A percentile compares a stretch with the other conserved stretches of the same genome.
phyloP scores from a whole-genome alignment of 2,113 vertebrate genomes.

The Geococcyx californianus region DNA sequence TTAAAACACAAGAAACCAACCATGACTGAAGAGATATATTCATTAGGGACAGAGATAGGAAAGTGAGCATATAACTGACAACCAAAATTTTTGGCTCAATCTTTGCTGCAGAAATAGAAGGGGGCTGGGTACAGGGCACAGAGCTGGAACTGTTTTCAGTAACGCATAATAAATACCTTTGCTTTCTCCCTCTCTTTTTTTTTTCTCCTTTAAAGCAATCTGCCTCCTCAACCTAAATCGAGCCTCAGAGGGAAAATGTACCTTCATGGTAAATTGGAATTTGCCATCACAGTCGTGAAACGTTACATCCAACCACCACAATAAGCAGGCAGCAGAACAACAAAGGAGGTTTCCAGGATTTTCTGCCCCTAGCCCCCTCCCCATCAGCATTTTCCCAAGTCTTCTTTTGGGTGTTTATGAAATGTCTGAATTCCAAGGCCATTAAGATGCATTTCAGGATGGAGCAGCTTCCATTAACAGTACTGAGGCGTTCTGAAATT shows the following conservation, averaged over 20 bases:
- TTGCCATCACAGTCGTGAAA: slow-evolving; percentile 6
- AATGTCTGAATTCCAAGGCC: slow-evolving; percentile 40
- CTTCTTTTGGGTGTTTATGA: slow-evolving; percentile 1
- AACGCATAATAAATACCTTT: slow-evolving; percentile 16
- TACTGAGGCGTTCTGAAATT: neutral
- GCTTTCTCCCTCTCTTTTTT: neutral
- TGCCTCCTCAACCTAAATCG: slow-evolving; percentile 40
- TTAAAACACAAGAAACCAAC: slow-evolving; percentile 30
- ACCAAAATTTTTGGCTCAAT: slow-evolving; percentile 40
- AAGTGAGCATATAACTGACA: neutral
- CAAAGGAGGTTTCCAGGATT: slow-evolving; percentile 44
- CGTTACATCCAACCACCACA: neutral
- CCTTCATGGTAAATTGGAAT: neutral
- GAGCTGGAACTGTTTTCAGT: neutral
- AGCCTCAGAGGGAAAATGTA: slow-evolving; percentile 22
- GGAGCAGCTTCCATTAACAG: neutral
- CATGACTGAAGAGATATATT: neutral
- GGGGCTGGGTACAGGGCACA: no score
- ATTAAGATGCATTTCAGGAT: neutral
- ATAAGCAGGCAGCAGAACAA: slow-evolving; percentile 34
- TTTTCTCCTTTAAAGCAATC: slow-evolving; percentile 49
- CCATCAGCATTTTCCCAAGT: neutral
- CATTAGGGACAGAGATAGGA: slow-evolving; percentile 8
- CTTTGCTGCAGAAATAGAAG: slow-evolving; percentile 15
- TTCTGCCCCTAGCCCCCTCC: neutral